A percentile compares a stretch with the other conserved stretches of the same genome.
Evolutionary conservation across 1,140 invertebrate genomes (phyloP).

Genomic region (Drosophila orena): DNA sequence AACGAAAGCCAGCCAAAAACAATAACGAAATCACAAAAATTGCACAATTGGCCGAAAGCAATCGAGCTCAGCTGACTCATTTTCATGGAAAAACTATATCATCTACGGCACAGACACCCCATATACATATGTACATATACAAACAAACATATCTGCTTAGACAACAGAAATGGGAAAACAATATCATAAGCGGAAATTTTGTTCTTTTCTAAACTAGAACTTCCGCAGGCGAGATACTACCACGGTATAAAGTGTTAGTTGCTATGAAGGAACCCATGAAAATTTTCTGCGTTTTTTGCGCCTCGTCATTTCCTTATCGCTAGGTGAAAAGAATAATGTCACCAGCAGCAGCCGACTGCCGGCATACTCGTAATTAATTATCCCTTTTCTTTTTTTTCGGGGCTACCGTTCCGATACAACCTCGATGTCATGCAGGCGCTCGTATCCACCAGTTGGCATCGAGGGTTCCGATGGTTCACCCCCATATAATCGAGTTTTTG

Average conservation of each 20-base stretch:
- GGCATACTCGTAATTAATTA: slow-evolving; percentile 80
- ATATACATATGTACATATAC: no score
- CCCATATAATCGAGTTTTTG: slow-evolving; percentile 54
- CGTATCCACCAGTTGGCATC: slow-evolving; percentile 20
- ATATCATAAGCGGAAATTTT: slow-evolving; percentile 55
- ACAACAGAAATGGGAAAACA: slow-evolving; percentile 48
- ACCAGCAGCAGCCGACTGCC: slow-evolving; percentile 38
- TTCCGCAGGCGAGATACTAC: slow-evolving; percentile 24
- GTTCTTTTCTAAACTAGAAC: slow-evolving; percentile 16
- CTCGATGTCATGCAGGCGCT: slow-evolving; percentile 65
- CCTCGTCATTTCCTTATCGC: slow-evolving; percentile 77
- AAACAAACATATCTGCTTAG: slow-evolving; percentile 44
- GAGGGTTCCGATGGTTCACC: slow-evolving; percentile 51
- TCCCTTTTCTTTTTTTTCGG: slow-evolving; percentile 60
- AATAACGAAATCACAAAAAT: slow-evolving; percentile 61
- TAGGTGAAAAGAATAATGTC: slow-evolving; percentile 66
- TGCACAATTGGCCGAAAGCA: slow-evolving; percentile 73
- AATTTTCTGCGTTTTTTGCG: slow-evolving; percentile 55
- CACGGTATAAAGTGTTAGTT: slow-evolving; percentile 20
- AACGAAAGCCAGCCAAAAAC: slow-evolving; percentile 47
- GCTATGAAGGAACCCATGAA: slow-evolving; percentile 27
- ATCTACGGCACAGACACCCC: slow-evolving; percentile 17
- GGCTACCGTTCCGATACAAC: slow-evolving; percentile 40
- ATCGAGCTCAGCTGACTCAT: slow-evolving; percentile 59
- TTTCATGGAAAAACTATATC: slow-evolving; percentile 45